Base-by-base conservation (phyloP, 2,888 invertebrate species). In the Ophion obscuratus region DNA sequence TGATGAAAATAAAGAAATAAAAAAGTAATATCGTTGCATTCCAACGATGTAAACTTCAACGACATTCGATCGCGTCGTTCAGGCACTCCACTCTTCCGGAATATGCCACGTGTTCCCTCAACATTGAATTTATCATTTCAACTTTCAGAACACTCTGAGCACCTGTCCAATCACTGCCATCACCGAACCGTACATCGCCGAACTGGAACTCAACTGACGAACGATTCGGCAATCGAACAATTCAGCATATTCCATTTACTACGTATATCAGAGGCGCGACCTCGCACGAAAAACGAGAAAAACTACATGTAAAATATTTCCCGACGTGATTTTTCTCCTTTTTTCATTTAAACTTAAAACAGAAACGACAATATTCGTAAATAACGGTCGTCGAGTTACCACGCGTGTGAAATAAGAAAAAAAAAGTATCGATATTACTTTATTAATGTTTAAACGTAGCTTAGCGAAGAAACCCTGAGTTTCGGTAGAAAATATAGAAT, bases 101-200 rank as follows among this genome's bases (percentile, higher is more conserved):
- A 61, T 0, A 7, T 10, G 20, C 9, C 20, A 31, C 31, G 31
- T 17, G 9, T 61, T 24, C 10, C 57, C 57, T 5, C 57, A 24
- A 24, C 24, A 61, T 61, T 20, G 20, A 59, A 67, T 36, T 70
- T 17, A 17, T 53, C 2, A 67, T 67, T n/a, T 17, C 44, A 31
- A 11, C 36, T 92, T 91, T 31, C 89, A 94, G 94, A 90, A 92
- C 85, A 94, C 92, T n/a, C 77, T 94, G 82, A 93, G 93, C 62
- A 92, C 94, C 85, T 93, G 92, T 73, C 95, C 95, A 36, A 93
- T 92, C 73, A 94, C 93, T 40, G 92, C 93, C 64, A 93, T 92
- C 77, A 94, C 91, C 67, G 93, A 93, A 89, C 92, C 93, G 5
- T 94, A 93, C 81, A 74, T 92, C 70, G 91, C 93, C 44, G 94